phyloP scores from a whole-genome alignment of 2,888 invertebrate genomes.

The Andrena fulva region DNA sequence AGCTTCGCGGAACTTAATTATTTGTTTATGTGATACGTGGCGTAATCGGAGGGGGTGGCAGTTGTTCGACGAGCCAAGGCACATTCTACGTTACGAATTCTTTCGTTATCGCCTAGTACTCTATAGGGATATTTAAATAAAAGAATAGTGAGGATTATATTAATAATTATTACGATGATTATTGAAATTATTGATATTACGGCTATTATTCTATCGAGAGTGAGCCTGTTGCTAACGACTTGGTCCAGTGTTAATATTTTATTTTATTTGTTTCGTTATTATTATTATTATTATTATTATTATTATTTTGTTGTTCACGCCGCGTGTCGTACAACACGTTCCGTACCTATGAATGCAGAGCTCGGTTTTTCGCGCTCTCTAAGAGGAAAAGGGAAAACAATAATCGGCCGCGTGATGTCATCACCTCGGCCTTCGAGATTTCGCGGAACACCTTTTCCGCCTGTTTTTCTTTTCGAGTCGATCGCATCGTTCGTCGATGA shows the following conservation, averaged over 20 bases:
- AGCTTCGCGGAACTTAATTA: constrained; percentile 33
- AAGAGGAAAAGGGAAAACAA: neutral
- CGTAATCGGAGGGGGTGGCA: constrained; percentile 12
- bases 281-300: constrained; percentile 82
- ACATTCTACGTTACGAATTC: constrained; percentile 22
- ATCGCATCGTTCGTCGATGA: constrained; percentile 14
- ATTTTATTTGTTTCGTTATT: constrained; percentile 85
- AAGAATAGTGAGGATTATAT: constrained; percentile 72
- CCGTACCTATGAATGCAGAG: constrained; percentile 79
- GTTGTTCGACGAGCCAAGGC: neutral
- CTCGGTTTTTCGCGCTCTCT: constrained; percentile 39
- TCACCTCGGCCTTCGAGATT: constrained; percentile 5
- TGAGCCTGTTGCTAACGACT: constrained; percentile 82
- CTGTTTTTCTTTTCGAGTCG: neutral
- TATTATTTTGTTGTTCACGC: constrained; percentile 82
- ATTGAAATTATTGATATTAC: constrained; percentile 74
- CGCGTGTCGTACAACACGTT: constrained; percentile 83
- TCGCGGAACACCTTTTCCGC: constrained; percentile 1
- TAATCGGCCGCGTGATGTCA: neutral
- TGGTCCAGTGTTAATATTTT: constrained; percentile 85
- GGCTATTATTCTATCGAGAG: constrained; percentile 80
- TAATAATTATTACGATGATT: constrained; percentile 73
- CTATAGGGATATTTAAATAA: constrained; percentile 72
- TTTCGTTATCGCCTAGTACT: constrained; percentile 71
- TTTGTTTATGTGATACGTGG: constrained; percentile 36